These are phyloP conservation scores for Neodiprion fabricii DNA, from an alignment of 1,140 invertebrate species.

Conservation along the genomic window DNA sequence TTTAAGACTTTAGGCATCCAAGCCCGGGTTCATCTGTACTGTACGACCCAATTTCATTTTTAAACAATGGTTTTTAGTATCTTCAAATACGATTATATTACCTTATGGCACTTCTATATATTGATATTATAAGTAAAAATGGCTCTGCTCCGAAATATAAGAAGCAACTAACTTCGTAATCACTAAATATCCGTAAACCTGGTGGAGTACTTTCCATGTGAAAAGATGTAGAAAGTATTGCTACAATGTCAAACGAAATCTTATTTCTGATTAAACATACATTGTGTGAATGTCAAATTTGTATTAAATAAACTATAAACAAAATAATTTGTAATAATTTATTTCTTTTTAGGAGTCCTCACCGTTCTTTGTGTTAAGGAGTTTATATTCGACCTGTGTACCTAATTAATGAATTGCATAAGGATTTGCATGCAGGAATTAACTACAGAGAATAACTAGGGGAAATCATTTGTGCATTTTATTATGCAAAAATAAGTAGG, in stretches of 20 bases:
- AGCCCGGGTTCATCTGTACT: not conserved
- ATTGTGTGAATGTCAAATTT: slow-evolving; percentile 56
- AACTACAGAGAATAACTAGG: too few relatives aligned
- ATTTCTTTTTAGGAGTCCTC: too few relatives aligned
- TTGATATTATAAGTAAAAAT: not conserved
- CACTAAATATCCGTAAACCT: not conserved
- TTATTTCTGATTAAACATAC: slow-evolving; percentile 1
- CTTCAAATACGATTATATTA: not conserved
- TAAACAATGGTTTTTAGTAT: not conserved
- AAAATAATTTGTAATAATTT: not conserved
- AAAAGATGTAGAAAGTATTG: not conserved
- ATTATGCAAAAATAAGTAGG: not conserved
- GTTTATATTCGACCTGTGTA: too few relatives aligned
- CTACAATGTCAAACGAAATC: not conserved
- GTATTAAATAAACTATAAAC: slow-evolving; percentile 51
- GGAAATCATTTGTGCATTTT: not conserved
- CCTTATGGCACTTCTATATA: slow-evolving; percentile 7
- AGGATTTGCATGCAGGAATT: too few relatives aligned
- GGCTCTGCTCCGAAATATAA: not conserved
- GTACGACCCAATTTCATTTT: not conserved
- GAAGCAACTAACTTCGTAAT: not conserved
- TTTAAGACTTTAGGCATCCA: slow-evolving; percentile 1
- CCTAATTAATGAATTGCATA: too few relatives aligned
- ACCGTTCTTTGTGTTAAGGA: too few relatives aligned
- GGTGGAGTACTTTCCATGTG: not conserved